Evolutionary conservation across 2,797 vertebrate genomes (phyloP).

Genomic region (Eulemur mongoz): DNA sequence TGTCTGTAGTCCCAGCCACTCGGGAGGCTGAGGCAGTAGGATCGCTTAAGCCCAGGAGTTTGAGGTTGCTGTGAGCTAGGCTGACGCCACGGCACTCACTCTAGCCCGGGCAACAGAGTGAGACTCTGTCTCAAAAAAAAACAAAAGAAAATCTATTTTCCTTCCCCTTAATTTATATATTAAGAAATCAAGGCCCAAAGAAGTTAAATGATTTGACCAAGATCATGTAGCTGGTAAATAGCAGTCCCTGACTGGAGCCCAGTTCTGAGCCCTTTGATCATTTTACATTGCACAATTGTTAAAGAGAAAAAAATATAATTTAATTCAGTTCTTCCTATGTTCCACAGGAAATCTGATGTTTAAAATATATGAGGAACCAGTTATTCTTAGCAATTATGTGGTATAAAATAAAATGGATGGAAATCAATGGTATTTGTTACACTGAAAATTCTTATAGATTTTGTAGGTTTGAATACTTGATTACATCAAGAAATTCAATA

Average conservation of each 20-base stretch:
- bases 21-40: too few species aligned
- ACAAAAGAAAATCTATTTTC: background rate
- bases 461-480: conserved; percentile 44
- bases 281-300: conserved; percentile 42
- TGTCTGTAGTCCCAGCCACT: too few species aligned
- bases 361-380: background rate
- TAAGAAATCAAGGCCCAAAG: conserved; percentile 15
- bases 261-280: background rate
- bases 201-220: conserved; percentile 49
- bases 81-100: too few species aligned
- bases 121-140: too few species aligned
- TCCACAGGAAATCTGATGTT: conserved; percentile 40
- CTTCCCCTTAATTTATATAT: background rate
- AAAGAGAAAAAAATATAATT: conserved; percentile 36
- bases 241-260: background rate
- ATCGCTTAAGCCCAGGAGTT: too few species aligned
- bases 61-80: too few species aligned
- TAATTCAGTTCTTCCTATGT: conserved; percentile 37
- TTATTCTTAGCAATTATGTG: conserved; percentile 20
- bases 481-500: conserved; percentile 13
- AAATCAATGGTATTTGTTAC: conserved; percentile 1
- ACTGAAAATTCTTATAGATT: conserved; percentile 36
- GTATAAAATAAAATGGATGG: conserved; percentile 25
- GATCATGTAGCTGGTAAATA: conserved; percentile 12
- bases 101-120: too few species aligned